phyloP scores from a whole-genome alignment of 1,140 invertebrate species.

The Eumeta japonica region DNA sequence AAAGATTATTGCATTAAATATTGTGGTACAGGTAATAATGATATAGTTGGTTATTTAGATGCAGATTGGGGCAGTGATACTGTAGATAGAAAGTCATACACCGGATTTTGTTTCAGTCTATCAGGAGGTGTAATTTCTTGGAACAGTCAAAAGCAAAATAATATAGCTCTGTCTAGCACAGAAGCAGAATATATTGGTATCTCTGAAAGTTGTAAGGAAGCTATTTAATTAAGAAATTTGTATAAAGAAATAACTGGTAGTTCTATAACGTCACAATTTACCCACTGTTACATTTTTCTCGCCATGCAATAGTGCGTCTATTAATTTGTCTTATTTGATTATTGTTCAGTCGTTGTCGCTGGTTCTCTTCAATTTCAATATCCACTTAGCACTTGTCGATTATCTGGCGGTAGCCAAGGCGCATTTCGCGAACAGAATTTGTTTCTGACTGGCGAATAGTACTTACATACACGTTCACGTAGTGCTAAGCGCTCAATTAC shows the following conservation, averaged over 20 bases:
- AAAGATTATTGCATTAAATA: conserved; percentile 1
- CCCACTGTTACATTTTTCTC: too few relatives aligned
- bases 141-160: conserved; percentile 29
- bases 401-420: too few relatives aligned
- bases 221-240: conserved; percentile 16
- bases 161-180: conserved; percentile 30
- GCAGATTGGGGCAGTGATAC: conserved; percentile 21
- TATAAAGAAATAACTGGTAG: conserved; percentile 5
- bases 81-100: conserved; percentile 23
- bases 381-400: too few relatives aligned
- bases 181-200: conserved; percentile 42
- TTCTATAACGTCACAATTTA: too few relatives aligned
- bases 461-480: too few relatives aligned
- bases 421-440: too few relatives aligned
- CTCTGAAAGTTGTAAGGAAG: conserved; percentile 17
- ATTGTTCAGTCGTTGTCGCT: too few relatives aligned
- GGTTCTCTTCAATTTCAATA: too few relatives aligned
- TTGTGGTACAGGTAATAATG: not conserved
- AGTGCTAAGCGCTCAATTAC: too few relatives aligned
- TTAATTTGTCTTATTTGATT: too few relatives aligned
- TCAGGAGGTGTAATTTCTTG: conserved; percentile 20
- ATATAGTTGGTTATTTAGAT: conserved; percentile 17
- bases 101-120: conserved; percentile 28
- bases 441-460: too few relatives aligned
- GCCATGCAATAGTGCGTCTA: too few relatives aligned